Evolutionary conservation across 1,140 invertebrate species (phyloP).

Genomic region (Drosophila jambulina): DNA sequence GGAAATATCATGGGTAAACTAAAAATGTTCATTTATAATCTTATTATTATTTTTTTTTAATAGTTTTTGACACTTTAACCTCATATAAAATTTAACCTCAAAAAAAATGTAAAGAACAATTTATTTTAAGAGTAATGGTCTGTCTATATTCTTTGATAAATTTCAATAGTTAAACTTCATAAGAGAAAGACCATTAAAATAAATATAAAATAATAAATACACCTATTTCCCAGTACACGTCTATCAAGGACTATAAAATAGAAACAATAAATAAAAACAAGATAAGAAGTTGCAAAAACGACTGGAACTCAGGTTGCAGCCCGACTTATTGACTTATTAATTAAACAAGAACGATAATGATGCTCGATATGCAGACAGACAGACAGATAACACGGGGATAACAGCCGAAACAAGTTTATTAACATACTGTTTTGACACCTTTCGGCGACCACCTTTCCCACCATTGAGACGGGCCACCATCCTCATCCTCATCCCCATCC

Average conservation of each 20-base stretch:
- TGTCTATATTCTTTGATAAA: too few relatives aligned
- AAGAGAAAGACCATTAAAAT: neutral
- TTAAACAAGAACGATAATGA: slow-evolving; percentile 18
- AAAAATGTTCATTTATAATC: too few relatives aligned
- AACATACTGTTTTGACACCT: slow-evolving; percentile 38
- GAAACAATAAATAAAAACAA: neutral
- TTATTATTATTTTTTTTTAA: too few relatives aligned
- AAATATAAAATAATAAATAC: neutral
- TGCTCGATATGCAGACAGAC: slow-evolving; percentile 9
- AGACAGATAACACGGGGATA: slow-evolving; percentile 30
- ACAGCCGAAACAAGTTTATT: slow-evolving; percentile 28
- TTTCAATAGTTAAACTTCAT: too few relatives aligned
- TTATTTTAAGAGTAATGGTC: too few relatives aligned
- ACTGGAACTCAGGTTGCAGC: neutral
- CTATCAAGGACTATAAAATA: neutral
- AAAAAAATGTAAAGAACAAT: too few relatives aligned
- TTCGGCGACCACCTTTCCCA: slow-evolving; percentile 10
- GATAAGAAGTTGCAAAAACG: neutral
- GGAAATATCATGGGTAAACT: too few relatives aligned
- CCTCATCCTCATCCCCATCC: neutral
- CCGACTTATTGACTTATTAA: slow-evolving; percentile 18
- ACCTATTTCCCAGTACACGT: neutral
- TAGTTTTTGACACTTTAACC: too few relatives aligned
- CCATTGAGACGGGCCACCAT: slow-evolving; percentile 11
- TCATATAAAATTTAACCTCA: too few relatives aligned